Conservation (phyloP, 2,888 invertebrate species). For the Antheraea yamamai region DNA sequence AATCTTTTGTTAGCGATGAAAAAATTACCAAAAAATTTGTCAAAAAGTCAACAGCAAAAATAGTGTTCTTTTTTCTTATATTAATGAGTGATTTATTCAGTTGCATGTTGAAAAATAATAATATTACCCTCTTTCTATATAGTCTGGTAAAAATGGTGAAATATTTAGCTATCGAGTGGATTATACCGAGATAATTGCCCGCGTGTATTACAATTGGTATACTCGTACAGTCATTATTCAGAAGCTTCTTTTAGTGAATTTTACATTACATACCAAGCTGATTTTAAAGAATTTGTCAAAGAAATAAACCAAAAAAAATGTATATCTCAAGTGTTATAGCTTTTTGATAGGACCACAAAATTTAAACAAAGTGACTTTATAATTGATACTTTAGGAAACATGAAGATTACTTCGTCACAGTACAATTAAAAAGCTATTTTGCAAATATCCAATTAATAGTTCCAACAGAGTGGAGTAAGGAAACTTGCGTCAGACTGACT, state of each 20-base stretch:
- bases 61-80: too few species aligned
- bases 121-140: too few species aligned
- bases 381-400: neutral
- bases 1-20: too few species aligned
- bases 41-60: too few species aligned
- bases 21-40: too few species aligned
- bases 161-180: neutral
- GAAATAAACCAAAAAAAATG: neutral
- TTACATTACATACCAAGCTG: too few species aligned
- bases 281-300: too few species aligned
- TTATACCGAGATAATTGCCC: neutral
- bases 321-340: neutral
- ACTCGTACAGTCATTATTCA: too few species aligned
- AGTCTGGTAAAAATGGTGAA: too few species aligned
- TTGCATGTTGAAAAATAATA: too few species aligned
- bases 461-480: neutral
- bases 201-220: neutral
- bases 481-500: neutral
- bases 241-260: neutral
- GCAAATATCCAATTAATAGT: constrained; percentile 13
- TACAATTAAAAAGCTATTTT: constrained; percentile 2
- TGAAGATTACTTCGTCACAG: neutral
- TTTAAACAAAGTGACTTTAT: neutral
- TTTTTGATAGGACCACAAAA: neutral
- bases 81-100: too few species aligned